Conservation (phyloP, 2,888 invertebrate species). For the Seladonia tumulorum region DNA sequence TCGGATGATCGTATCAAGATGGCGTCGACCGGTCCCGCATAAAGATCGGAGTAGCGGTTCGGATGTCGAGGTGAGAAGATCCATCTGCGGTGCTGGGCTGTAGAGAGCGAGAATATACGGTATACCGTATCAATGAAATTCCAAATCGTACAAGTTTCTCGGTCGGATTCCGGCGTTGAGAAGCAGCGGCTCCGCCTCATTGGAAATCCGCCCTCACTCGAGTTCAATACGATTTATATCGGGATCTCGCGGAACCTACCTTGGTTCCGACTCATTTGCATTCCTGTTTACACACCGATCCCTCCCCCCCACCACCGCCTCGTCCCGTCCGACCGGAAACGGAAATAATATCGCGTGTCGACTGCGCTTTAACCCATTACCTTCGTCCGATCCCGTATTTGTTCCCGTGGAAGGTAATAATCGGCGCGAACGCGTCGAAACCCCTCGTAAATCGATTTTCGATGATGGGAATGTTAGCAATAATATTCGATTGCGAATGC, state of each 20-base stretch:
- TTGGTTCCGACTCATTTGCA: background rate
- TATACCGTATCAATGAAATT: constrained; percentile 11
- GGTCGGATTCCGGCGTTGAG: background rate
- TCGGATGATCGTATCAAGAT: background rate
- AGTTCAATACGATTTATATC: constrained; percentile 11
- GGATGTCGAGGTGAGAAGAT: background rate
- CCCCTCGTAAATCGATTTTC: background rate
- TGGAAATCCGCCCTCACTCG: constrained; percentile 3
- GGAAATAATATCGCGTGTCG: constrained; percentile 2
- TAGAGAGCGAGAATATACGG: background rate
- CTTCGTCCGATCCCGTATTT: background rate
- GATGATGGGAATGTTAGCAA: background rate
- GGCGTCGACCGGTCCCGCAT: background rate
- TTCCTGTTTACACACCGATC: background rate
- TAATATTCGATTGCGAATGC: background rate
- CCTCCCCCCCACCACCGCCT: too few species aligned
- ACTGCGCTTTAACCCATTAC: background rate
- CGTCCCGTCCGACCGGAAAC: background rate
- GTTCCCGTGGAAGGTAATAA: background rate
- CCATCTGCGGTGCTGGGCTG: background rate
- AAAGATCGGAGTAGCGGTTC: background rate
- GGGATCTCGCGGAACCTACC: background rate
- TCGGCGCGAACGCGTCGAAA: background rate
- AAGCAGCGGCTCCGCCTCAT: constrained; percentile 7
- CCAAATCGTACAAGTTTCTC: constrained; percentile 15